Evolutionary conservation across 2,888 invertebrate genomes (phyloP), one percentile per base, ranked within the genome.

Genomic region (Allygus modestus): DNA sequence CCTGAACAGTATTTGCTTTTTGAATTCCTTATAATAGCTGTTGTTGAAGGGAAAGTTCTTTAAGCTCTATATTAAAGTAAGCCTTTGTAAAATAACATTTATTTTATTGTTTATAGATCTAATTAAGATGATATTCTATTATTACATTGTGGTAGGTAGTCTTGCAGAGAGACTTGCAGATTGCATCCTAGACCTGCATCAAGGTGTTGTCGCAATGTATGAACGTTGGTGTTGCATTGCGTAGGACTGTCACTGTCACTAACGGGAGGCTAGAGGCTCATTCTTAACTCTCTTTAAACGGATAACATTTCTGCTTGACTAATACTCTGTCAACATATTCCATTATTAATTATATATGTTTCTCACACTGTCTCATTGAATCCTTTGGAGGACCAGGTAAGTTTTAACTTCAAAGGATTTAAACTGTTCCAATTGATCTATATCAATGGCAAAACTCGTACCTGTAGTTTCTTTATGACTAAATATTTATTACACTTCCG

Each of bases 171-270:
- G 69, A 31, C 69, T 69, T 69, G 69, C 69, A 69, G 69, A 69
- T 33, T 69, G 69, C 69, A 69, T 46, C 77, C 77, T 51, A 28
- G 51, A 26, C 77, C 77, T 77, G 77, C 77, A 77, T 77, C 23
- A 51, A 51, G 28, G 7, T 77, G 77, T 77, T 77, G 77, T 77
- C 77, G 51, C 77, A 77, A 77, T 77, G 43, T 73, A 23, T 31
- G 77, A 43, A 51, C 77, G 51, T 77, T 77, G 77, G 77, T 77
- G 77, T 77, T 77, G 77, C 77, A 77, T 77, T 51, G 73, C 54
- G 77, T 77, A 77, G 77, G 77, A 77, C 28, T 77, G 2, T 77
- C 33, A 28, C 51, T 77, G 77, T 77, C 75, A 77, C 77, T 77
- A 77, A 77, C 77, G 2, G 58, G 23, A 23, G 58, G 23, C 17